Base-by-base conservation (phyloP, 1,140 invertebrate species). In the Sminthurinus signatus region DNA sequence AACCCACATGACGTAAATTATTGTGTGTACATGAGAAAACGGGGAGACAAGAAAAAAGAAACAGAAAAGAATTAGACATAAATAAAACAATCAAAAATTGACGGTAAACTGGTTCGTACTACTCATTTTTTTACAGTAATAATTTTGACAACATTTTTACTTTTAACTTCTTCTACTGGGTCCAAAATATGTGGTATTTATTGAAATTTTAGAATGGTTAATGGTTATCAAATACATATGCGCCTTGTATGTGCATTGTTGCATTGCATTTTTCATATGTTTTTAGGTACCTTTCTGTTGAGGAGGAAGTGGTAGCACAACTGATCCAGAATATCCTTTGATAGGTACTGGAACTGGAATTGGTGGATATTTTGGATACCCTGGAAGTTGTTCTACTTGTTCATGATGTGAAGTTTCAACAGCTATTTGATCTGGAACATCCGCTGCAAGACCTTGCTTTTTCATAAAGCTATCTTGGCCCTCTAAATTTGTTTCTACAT, bases 271-370 rank as follows among this genome's bases (percentile, higher is more conserved):
- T n/a, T n/a, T n/a, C n/a, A n/a, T n/a, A n/a, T n/a, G n/a, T 42
- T 42, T 42, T 42, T n/a, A 10, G 10, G 10, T 42, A 10, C 39
- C n/a, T n/a, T n/a, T n/a, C n/a, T n/a, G n/a, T 48, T 48, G 29
- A 27, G 70, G 66, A 61, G 73, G 67, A 23, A 73, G 61, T 1
- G 74, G 73, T n/a, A 74, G 56, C 2, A 74, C 70, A 15, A 74
- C 55, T 28, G 62, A 60, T 14, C 67, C 68, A 2, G 72, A 66
- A 32, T 56, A 60, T 19, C 68, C 65, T 64, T 67, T 64, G 29
- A 74, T 64, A n/a, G 73, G 59, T 3, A 74, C 43, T 1, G 74
- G 74, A 2, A 74, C 65, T 23, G 74, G 74, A 31, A 74, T 66
- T 15, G 71, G 73, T 28, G 28, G 55, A 28, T 36, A 50, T 21